Evolutionary conservation across 2,113 vertebrate genomes (phyloP).

Genomic region (Eolophus roseicapilla): DNA sequence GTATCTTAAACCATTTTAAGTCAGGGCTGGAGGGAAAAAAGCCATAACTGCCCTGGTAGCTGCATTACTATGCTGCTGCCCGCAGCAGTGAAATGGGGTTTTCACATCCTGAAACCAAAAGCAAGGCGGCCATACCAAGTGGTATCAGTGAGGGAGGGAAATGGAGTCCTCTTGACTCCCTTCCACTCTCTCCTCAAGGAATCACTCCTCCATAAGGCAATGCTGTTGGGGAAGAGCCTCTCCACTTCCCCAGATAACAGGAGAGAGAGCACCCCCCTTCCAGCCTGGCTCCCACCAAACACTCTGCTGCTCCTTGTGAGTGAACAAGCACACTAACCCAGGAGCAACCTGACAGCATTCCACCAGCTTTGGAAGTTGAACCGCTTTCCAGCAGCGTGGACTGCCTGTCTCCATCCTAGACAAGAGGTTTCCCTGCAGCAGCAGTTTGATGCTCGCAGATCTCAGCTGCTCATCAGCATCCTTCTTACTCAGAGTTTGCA

Average conservation of each 20-base stretch:
- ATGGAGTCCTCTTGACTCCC: not conserved
- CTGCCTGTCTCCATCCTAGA: rapidly evolving
- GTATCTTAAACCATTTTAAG: not conserved
- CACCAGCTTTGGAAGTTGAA: not conserved
- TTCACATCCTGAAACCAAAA: not conserved
- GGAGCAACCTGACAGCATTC: not conserved
- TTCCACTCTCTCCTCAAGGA: not conserved
- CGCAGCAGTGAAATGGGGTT: not conserved
- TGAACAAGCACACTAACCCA: not conserved
- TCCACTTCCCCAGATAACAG: not conserved
- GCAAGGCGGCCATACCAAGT: not conserved
- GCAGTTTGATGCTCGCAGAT: not conserved
- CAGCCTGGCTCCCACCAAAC: not conserved
- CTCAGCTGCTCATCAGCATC: not conserved
- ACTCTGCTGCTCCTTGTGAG: not conserved
- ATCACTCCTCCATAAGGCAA: not conserved
- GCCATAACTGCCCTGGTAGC: not conserved
- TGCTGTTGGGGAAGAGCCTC: rapidly evolving
- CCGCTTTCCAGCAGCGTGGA: not conserved
- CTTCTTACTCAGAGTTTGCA: not conserved
- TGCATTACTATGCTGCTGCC: not conserved
- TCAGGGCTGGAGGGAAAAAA: not conserved
- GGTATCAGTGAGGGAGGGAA: not conserved
- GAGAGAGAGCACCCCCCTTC: not conserved
- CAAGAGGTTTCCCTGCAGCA: not conserved